phyloP scores from a whole-genome alignment of 92 coral and sea anemone genomes.

The Epizoanthus illoricatus region DNA sequence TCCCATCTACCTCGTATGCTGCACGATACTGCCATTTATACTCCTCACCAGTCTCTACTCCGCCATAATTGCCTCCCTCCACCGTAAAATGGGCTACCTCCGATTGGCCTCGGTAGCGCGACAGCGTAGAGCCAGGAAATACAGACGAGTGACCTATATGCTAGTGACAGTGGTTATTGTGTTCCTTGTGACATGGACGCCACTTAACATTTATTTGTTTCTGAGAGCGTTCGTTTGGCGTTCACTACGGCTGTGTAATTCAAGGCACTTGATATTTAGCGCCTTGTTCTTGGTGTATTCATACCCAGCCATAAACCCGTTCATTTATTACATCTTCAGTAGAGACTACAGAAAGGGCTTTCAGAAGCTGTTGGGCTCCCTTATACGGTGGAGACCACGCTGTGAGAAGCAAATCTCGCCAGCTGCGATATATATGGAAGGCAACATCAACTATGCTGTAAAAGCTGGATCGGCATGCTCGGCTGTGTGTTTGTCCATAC shows the following conservation, averaged over 20 bases:
- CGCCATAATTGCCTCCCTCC: conserved; percentile 3
- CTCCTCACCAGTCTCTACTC: conserved; percentile 28
- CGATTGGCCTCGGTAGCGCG: conserved; percentile 10
- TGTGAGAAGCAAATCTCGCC: no score
- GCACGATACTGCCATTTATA: conserved; percentile 3
- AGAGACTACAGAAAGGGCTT: conserved; percentile 24
- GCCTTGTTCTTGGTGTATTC: conserved; percentile 20
- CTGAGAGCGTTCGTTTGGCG: conserved; percentile 20
- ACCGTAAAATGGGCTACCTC: conserved; percentile 8
- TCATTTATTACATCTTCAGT: conserved; percentile 23
- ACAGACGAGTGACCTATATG: conserved; percentile 23
- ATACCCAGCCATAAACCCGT: conserved; percentile 28
- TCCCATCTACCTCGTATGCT: no score
- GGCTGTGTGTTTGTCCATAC: no score
- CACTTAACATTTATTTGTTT: conserved; percentile 19
- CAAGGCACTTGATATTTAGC: conserved; percentile 3
- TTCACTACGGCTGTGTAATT: not conserved
- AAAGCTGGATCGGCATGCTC: no score
- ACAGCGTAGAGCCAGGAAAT: conserved; percentile 24
- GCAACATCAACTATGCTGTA: no score
- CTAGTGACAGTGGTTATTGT: conserved; percentile 23
- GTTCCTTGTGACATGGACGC: conserved; percentile 18
- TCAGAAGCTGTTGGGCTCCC: not conserved
- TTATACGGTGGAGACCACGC: not conserved
- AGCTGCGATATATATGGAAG: no score